These are phyloP conservation scores for Oligia strigilis DNA, from an alignment of 2,888 invertebrate species.

Conservation along the genomic window DNA sequence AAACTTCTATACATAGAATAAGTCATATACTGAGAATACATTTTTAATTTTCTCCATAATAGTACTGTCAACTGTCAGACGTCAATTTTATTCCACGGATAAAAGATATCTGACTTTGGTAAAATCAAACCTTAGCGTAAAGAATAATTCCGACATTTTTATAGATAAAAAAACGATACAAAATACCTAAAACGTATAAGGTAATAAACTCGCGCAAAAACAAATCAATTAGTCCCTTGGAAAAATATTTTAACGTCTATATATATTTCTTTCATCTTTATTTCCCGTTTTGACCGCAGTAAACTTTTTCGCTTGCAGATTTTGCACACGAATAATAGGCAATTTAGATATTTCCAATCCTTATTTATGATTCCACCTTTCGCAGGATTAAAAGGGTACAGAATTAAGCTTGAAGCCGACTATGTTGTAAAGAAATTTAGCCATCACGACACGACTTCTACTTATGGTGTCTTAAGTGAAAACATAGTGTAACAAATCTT, in stretches of 20 bases:
- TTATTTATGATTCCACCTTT: slow-evolving; percentile 68
- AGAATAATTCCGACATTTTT: neutral
- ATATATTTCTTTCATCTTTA: slow-evolving; percentile 3
- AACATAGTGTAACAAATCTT: neutral
- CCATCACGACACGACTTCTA: slow-evolving; percentile 39
- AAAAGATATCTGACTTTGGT: too few relatives aligned
- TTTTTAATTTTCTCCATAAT: too few relatives aligned
- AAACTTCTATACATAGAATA: too few relatives aligned
- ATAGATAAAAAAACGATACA: neutral
- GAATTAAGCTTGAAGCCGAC: slow-evolving; percentile 55
- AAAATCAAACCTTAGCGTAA: neutral
- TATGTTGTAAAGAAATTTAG: slow-evolving; percentile 38
- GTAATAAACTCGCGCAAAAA: neutral
- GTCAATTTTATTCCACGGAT: too few relatives aligned
- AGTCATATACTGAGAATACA: too few relatives aligned
- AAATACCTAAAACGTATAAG: neutral
- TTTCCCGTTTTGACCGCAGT: slow-evolving; percentile 41
- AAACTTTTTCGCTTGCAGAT: slow-evolving; percentile 47
- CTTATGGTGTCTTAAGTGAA: neutral
- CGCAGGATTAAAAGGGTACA: slow-evolving; percentile 64
- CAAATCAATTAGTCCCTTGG: neutral
- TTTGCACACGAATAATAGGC: slow-evolving; percentile 48
- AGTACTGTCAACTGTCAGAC: too few relatives aligned
- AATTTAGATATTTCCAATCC: slow-evolving; percentile 65
- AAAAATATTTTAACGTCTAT: neutral